Evolutionary conservation across 2,113 vertebrate genomes (phyloP).

Genomic region (Isurus oxyrinchus): DNA sequence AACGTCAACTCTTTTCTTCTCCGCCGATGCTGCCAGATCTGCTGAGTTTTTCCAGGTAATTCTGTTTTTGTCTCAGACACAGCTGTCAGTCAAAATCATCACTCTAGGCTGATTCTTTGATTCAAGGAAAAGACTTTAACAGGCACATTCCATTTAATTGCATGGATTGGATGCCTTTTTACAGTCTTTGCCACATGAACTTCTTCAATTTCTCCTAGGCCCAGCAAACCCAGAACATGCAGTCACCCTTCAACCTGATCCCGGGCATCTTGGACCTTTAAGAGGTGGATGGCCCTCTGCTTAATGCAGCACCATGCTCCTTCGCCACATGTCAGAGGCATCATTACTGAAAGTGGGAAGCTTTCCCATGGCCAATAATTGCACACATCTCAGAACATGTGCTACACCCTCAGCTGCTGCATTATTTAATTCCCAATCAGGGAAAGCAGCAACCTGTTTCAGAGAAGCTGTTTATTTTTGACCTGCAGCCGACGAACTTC

Average conservation of each 20-base stretch:
- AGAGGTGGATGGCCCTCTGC: neutral
- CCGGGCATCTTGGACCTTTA: neutral
- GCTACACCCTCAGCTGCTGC: neutral
- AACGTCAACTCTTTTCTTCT: too few relatives aligned
- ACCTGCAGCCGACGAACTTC: neutral
- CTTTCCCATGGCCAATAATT: neutral
- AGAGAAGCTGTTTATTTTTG: neutral
- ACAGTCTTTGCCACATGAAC: neutral
- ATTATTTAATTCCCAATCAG: neutral
- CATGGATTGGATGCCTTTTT: neutral
- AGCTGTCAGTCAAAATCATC: neutral
- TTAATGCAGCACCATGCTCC: neutral
- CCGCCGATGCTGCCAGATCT: too few relatives aligned
- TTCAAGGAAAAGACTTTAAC: neutral
- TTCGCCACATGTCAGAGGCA: neutral
- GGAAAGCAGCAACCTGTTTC: neutral
- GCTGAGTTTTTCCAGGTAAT: too few relatives aligned
- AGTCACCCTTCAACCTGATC: neutral
- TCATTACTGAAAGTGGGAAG: neutral
- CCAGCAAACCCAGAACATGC: neutral
- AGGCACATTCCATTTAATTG: neutral
- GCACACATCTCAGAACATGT: neutral
- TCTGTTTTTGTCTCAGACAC: neutral
- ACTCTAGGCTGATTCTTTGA: neutral
- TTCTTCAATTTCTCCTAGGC: neutral